Conservation (phyloP, 2,888 invertebrate genomes). For the Apomyelois bistriatella region DNA sequence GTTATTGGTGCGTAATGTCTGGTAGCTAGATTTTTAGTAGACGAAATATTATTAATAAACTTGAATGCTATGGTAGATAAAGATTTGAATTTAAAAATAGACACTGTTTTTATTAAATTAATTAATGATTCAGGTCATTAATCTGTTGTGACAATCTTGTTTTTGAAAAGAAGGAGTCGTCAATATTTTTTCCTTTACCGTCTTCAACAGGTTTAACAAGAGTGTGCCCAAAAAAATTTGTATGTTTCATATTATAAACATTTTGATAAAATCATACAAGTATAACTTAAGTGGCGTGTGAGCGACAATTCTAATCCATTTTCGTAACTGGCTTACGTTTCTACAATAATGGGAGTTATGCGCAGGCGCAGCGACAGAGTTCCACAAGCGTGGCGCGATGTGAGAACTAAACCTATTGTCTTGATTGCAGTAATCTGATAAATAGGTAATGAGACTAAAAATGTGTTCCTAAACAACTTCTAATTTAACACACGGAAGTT, state of each 20-base stretch:
- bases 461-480: background rate
- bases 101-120: background rate
- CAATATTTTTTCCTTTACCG: no score
- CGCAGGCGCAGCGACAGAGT: slow-evolving; percentile 18
- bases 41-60: background rate
- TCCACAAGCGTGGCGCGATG: slow-evolving; percentile 14
- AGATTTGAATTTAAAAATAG: no score
- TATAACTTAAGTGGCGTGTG: slow-evolving; percentile 4
- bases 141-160: background rate
- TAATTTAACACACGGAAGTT: background rate
- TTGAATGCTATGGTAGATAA: background rate
- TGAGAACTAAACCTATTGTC: slow-evolving; percentile 21
- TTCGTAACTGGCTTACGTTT: slow-evolving; percentile 25
- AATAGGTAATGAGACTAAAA: slow-evolving; percentile 15
- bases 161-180: no score
- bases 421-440: slow-evolving; percentile 19
- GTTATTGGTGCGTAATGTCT: slow-evolving; percentile 60
- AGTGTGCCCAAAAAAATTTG: no score
- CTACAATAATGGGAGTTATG: slow-evolving; percentile 27
- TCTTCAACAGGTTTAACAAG: no score
- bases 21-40: slow-evolving; percentile 15
- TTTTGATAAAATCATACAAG: background rate
- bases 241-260: no score
- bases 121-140: background rate
- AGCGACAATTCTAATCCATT: slow-evolving; percentile 13